Base-by-base conservation (phyloP, 2,888 invertebrate genomes). In the Deilephila elpenor region DNA sequence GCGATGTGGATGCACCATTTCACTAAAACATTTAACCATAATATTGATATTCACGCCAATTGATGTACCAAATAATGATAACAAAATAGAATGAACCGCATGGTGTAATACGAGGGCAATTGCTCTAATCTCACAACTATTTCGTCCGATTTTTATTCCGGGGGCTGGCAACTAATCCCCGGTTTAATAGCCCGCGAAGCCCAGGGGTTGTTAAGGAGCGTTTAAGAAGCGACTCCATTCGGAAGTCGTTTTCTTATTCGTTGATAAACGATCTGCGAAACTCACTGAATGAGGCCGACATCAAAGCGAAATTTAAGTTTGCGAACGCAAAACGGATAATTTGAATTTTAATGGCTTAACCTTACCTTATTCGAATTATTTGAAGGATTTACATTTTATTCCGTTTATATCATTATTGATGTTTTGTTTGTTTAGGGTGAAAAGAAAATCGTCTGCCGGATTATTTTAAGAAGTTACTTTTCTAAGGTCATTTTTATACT, bases 171-270 rank as follows among this genome's bases (percentile, higher is more conserved):
- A 86, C 87, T 86, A 89, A 90, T 87, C 85, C 81, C 76, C 74
- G 74, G 83, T 84, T 89, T 84, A 90, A 90, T 89, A 85, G 86
- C 82, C 83, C 88, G 86, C 82, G 84, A 86, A 86, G 78, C 80
- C 80, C 81, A 76, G 78, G 76, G 80, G 78, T 81, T 83, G 83
- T 82, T 83, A 82, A 78, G 78, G 78, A 78, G 79, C 81, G 77
- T 84, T 88, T 83, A 82, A 84, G 83, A 81, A 80, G 80, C 79
- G 82, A 81, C 80, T 85, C 84, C 81, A 82, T 86, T 85, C 79
- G 81, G 83, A 76, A 83, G 75, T 81, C 81, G 82, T 78, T 80
- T 77, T 79, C 79, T 80, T 67, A 72, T 76, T 82, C 82, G 84
- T 80, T 81, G 67, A 67, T 67, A 67, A 84, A 85, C 82, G 82